phyloP scores from a whole-genome alignment of 2,888 invertebrate species.

The Geophilus truncorum region DNA sequence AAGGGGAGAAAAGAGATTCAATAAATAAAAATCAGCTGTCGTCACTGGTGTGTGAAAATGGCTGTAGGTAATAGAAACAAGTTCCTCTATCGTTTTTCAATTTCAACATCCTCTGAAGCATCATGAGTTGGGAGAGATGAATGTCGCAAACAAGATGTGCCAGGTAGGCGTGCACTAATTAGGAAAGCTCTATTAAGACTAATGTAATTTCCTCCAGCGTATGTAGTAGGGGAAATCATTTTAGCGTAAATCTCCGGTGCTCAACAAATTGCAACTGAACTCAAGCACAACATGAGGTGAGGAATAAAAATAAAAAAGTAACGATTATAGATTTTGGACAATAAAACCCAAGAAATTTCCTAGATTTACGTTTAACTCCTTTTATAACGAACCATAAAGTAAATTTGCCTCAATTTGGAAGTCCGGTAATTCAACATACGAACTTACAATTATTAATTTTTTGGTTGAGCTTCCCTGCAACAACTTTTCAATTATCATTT shows the following conservation, averaged over 20 bases:
- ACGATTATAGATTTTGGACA: no score
- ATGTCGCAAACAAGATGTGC: constrained; percentile 3
- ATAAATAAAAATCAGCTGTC: not conserved
- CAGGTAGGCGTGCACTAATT: constrained; percentile 7
- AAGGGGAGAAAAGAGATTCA: not conserved
- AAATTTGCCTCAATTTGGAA: no score
- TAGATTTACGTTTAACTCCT: not conserved
- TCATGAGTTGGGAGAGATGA: not conserved
- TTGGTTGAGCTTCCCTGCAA: no score
- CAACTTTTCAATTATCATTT: no score
- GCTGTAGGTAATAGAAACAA: not conserved
- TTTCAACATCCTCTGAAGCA: not conserved
- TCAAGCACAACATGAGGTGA: not conserved
- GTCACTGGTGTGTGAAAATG: not conserved
- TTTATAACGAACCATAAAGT: no score
- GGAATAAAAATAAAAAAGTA: not conserved
- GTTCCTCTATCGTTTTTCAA: not conserved
- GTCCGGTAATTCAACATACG: no score
- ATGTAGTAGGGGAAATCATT: not conserved
- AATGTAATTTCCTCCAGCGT: not conserved
- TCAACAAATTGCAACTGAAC: constrained; percentile 1
- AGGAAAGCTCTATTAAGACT: constrained; percentile 15
- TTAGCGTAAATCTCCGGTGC: not conserved
- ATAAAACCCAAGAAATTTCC: not conserved
- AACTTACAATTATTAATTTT: no score